Evolutionary conservation across 2,888 invertebrate species (phyloP), one percentile per base, ranked within the genome.

Genomic region (Nephrotoma flavescens): DNA sequence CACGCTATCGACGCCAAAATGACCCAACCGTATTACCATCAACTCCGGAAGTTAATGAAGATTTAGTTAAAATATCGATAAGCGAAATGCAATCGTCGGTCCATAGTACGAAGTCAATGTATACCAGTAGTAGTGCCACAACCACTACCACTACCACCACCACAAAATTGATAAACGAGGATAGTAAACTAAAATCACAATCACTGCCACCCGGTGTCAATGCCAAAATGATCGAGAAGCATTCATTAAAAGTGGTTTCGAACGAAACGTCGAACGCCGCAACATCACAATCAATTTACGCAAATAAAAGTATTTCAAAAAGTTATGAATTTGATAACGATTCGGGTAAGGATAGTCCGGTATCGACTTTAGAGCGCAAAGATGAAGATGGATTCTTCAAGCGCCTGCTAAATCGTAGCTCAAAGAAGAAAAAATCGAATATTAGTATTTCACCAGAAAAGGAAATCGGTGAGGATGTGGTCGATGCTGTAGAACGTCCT

Each of bases 31-130:
- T 93, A 90, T 92, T 95, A 90, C 94, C 95, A 88, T 94, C 95
- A 87, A 96, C 95, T 89, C 95, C 95, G 88, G 96, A 96, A 93
- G 94, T 95, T 87, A 95, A 95, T 92, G 96, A 96, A 93, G 96
- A 96, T 90, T 92, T 93, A 89, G 93, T 93, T 89, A 93, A 95
- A 92, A 93, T 94, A 91, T 90, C 93, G 5, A 6, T 45, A 19
- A 15, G 2, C 84, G 84, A 42, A 84, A 84, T 42, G 15, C 12
- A 41, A 42, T 42, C 15, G 4, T 42, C 41, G 15, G 71, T 88
- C 88, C 85, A 89, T 88, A 57, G 90, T 89, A 90, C 91, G 91
- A 91, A 89, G 86, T 87, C 88, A 42, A 42, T 42, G 42, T 42
- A 84, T 47, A 31, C 31, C 11, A 71, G 71, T 31, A 71, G 9